Base-by-base conservation (phyloP, 2,797 vertebrate species). In the Anas acuta region DNA sequence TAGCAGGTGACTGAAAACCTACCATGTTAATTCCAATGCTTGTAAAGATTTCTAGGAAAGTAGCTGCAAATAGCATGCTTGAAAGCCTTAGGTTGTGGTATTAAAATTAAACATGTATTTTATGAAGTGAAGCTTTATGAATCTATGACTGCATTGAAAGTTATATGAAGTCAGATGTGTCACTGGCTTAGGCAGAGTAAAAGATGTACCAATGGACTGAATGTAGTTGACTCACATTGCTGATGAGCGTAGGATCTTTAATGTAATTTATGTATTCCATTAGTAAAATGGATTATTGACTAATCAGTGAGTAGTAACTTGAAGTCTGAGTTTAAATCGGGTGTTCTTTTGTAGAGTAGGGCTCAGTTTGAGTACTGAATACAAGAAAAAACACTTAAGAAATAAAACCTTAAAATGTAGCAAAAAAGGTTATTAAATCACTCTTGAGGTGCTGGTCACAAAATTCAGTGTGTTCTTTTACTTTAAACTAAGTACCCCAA, bases 201-300 rank as follows among this genome's bases (percentile, higher is more conserved):
- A 49, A 82, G 62, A 39, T 2, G 5, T 60, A 85, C 76, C 83
- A 64, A 6, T 73, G 87, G 75, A 49, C 45, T 82, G 67, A 43
- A 58, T 17, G 53, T 57, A 47, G 73, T 2, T 77, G 49, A 35
- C 51, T 89, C 84, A 37, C 58, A 25, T 43, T 49, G 45, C 54
- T 83, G 75, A 35, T 92, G 84, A 69, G 26, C 87, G 73, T 83
- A 72, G 78, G 47, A 43, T 87, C 49, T 94, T 92, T 85, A 95
- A 92, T 80, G 81, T 80, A 70, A 80, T 91, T 91, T 95, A 90
- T 90, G 72, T 80, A 74, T 87, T 80, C 84, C 90, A 94, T 94
- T 93, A 95, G 86, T 85, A 69, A 91, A 89, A 96, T 96, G 92
- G 84, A 83, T 92, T 95, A 96, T 95, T 95, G 93, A 93, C 94